Evolutionary conservation across 2,797 vertebrate species (phyloP).

Genomic region (Enteromius thamalakanensis): DNA sequence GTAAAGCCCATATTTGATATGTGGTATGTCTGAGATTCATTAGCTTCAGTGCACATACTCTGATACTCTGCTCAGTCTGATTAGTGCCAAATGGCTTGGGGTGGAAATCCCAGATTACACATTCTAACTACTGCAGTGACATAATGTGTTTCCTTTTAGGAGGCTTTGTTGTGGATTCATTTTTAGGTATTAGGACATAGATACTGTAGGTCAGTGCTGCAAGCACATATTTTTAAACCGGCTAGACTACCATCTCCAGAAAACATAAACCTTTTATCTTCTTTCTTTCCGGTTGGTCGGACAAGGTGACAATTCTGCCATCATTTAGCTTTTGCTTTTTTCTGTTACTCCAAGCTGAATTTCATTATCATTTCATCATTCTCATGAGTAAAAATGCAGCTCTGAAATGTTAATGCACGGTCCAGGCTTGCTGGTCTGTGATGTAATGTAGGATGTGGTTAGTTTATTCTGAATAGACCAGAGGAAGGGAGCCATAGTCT

Average conservation of each 20-base stretch:
- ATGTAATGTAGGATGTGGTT: slow-evolving; percentile 29
- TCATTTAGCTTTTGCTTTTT: neutral
- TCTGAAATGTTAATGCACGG: neutral
- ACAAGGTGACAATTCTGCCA: neutral
- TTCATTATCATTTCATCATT: slow-evolving; percentile 11
- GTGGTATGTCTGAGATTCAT: neutral
- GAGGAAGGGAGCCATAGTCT: neutral
- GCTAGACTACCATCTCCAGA: neutral
- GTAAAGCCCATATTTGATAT: slow-evolving; percentile 32
- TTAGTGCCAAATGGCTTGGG: slow-evolving; percentile 25
- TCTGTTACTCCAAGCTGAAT: neutral
- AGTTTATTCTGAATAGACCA: slow-evolving; percentile 21
- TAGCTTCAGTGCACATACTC: slow-evolving; percentile 14
- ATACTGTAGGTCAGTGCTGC: slow-evolving; percentile 16
- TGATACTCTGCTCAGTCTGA: neutral
- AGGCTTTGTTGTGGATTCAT: slow-evolving; percentile 27
- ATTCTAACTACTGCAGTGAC: slow-evolving; percentile 33
- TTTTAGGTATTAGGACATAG: slow-evolving; percentile 28
- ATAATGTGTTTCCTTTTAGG: slow-evolving; percentile 42
- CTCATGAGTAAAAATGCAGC: neutral
- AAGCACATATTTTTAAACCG: slow-evolving; percentile 26
- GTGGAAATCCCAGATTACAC: slow-evolving; percentile 44
- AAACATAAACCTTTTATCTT: slow-evolving; percentile 17
- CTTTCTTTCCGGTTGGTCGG: neutral
- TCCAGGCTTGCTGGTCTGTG: slow-evolving; percentile 2